These are phyloP conservation scores for Eupithecia pulchellata DNA, from an alignment of 2,888 invertebrate genomes.

Conservation along the genomic window DNA sequence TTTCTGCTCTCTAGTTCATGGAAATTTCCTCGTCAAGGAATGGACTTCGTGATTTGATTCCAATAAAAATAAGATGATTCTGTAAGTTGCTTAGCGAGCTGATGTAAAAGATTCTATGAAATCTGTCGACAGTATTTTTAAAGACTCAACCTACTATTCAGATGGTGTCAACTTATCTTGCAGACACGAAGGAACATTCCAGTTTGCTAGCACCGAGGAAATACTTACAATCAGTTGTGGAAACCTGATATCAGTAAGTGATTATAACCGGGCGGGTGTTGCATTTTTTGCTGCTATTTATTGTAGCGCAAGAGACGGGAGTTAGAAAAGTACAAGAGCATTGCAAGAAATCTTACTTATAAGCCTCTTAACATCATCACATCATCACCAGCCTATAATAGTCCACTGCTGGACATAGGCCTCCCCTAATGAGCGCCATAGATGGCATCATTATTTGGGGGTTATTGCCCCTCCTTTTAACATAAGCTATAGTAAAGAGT, in stretches of 20 bases:
- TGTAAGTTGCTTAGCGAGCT: not conserved
- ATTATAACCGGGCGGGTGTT: slow-evolving; percentile 48
- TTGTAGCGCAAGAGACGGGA: slow-evolving; percentile 40
- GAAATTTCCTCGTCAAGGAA: too few species aligned
- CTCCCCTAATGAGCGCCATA: too few species aligned
- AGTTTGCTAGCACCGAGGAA: slow-evolving; percentile 39
- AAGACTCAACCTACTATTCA: too few species aligned
- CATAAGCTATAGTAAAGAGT: too few species aligned
- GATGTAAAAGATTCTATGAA: not conserved
- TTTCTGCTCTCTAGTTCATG: too few species aligned
- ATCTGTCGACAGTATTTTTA: too few species aligned
- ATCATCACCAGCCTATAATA: too few species aligned
- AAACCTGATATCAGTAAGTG: slow-evolving; percentile 55
- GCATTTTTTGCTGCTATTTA: slow-evolving; percentile 49
- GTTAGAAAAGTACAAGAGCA: slow-evolving; percentile 36
- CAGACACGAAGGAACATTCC: not conserved
- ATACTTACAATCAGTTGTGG: slow-evolving; percentile 35
- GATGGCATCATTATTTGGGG: too few species aligned
- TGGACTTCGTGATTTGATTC: too few species aligned
- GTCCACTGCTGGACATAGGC: too few species aligned
- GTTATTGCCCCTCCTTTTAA: too few species aligned
- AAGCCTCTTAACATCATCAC: not conserved
- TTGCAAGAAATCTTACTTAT: not conserved
- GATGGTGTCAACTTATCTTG: not conserved
- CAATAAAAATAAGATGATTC: too few species aligned